Conservation (phyloP, 2,888 invertebrate genomes). For the Andrena haemorrhoa region DNA sequence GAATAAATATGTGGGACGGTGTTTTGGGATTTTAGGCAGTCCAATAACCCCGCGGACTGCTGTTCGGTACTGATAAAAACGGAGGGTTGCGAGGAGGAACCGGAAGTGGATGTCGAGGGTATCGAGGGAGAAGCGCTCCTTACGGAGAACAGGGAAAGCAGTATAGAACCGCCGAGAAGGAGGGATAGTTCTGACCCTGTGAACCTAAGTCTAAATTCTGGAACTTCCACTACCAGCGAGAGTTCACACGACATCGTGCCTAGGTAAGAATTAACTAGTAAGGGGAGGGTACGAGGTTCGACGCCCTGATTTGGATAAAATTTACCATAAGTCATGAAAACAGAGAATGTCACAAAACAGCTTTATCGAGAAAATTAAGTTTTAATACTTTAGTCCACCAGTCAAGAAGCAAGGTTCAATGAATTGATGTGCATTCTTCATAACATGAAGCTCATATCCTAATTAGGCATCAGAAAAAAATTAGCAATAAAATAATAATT, state of each 20-base stretch:
- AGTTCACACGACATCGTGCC: slow-evolving; percentile 81
- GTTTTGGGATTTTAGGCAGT: slow-evolving; percentile 74
- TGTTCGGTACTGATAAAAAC: slow-evolving; percentile 84
- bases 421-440: too few species aligned
- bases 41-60: slow-evolving; percentile 84
- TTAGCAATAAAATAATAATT: too few species aligned
- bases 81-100: slow-evolving; percentile 83
- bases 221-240: slow-evolving; percentile 82
- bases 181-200: slow-evolving; percentile 93
- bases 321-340: too few species aligned
- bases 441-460: too few species aligned
- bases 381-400: too few species aligned
- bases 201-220: slow-evolving; percentile 88
- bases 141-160: slow-evolving; percentile 82
- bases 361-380: too few species aligned
- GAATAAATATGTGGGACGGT: not conserved
- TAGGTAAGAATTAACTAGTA: slow-evolving; percentile 72
- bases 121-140: slow-evolving; percentile 84
- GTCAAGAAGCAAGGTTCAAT: too few species aligned
- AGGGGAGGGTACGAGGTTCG: too few species aligned
- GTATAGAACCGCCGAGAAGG: slow-evolving; percentile 87
- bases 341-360: too few species aligned
- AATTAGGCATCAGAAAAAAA: too few species aligned
- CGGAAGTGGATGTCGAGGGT: slow-evolving; percentile 84
- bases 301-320: too few species aligned